A percentile compares a stretch with the other conserved stretches of the same genome.
These are phyloP conservation scores for Deilephila porcellus DNA, from an alignment of 2,888 invertebrate species.

Conservation along the genomic window DNA sequence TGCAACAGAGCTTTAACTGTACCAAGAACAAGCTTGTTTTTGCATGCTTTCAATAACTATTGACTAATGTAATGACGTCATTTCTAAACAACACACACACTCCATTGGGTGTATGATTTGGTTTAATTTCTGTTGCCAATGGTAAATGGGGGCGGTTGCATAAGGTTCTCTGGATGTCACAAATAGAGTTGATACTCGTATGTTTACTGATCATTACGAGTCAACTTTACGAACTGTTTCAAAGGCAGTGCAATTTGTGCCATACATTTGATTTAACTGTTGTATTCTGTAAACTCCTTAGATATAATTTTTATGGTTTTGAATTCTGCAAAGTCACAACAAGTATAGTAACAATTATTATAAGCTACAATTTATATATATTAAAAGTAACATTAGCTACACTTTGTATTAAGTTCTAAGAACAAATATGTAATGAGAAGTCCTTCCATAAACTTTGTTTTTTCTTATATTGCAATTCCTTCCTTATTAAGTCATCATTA, in stretches of 20 bases:
- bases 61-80: neutral
- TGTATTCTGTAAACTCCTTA: no score
- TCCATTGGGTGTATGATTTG: neutral
- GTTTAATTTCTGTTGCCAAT: neutral
- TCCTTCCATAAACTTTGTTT: conserved; percentile 9
- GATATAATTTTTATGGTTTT: no score
- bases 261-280: no score
- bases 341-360: neutral
- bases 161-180: neutral
- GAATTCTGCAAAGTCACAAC: neutral
- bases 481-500: conserved; percentile 39
- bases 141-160: neutral
- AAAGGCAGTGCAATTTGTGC: no score
- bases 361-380: neutral
- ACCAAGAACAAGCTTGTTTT: no score
- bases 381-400: no score
- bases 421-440: conserved; percentile 1
- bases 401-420: conserved; percentile 6
- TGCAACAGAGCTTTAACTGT: no score
- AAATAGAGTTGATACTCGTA: neutral
- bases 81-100: neutral
- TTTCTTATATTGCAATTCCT: conserved; percentile 31
- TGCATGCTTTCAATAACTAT: conserved; percentile 22
- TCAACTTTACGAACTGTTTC: neutral
- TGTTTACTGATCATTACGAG: neutral